Percentiles rank a stretch among this genome's conserved stretches.
Evolutionary conservation across 2,888 invertebrate genomes (phyloP).

Genomic region (Malacosoma neustria): DNA sequence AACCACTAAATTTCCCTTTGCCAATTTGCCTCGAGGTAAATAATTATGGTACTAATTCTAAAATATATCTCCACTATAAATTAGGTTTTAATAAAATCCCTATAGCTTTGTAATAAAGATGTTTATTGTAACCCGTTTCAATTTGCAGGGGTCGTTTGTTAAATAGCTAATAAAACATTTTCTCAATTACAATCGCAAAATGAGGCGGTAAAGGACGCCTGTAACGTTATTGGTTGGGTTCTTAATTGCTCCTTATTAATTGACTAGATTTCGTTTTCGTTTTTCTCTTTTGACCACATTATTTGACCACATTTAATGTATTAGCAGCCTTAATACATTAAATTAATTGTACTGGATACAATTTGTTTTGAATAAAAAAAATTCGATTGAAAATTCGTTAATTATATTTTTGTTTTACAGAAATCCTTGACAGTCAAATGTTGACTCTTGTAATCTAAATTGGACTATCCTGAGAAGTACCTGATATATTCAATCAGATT

Average conservation of each 20-base stretch:
- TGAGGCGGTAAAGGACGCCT: slow-evolving; percentile 3
- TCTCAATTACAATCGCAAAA: slow-evolving; percentile 11
- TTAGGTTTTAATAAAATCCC: slow-evolving; percentile 7
- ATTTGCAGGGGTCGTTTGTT: slow-evolving; percentile 4
- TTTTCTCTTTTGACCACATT: too few relatives aligned
- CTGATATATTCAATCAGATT: too few relatives aligned
- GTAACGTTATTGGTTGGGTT: not conserved
- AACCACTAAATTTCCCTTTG: slow-evolving; percentile 20
- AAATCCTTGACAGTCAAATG: too few relatives aligned
- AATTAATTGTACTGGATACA: too few relatives aligned
- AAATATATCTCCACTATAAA: slow-evolving; percentile 9
- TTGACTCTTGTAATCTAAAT: too few relatives aligned
- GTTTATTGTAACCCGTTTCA: not conserved
- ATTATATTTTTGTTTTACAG: too few relatives aligned
- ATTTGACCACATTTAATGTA: too few relatives aligned
- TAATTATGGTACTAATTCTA: slow-evolving; percentile 14
- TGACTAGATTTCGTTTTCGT: not conserved
- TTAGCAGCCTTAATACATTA: too few relatives aligned
- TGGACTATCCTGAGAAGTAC: too few relatives aligned
- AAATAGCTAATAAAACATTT: slow-evolving; percentile 10
- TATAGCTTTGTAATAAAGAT: not conserved
- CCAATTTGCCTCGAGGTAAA: slow-evolving; percentile 13
- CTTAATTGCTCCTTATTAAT: not conserved
- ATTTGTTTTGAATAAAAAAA: too few relatives aligned
- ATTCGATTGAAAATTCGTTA: too few relatives aligned